Base-by-base conservation (phyloP, 1,140 invertebrate genomes). In the Stenopsyche tienmushanensis region DNA sequence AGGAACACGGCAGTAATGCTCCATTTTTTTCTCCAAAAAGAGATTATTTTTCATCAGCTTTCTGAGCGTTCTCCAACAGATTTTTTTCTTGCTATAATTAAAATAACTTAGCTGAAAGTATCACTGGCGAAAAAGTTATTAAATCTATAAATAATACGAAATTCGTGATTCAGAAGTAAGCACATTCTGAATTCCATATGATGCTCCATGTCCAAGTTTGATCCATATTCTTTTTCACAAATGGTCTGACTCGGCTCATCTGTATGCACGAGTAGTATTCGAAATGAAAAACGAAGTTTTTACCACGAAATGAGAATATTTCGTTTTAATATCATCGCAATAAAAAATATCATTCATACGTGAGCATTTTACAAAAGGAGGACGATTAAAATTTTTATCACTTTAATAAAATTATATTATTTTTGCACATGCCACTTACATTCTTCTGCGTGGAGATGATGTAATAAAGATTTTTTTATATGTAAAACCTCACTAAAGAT, bases 201-300 rank as follows among this genome's bases (percentile, higher is more conserved):
- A 34, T 34, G 5, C 29, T 13, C 29, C 29, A 13, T 34, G 29
- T 34, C 29, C 29, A 34, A 34, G 8, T 47, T 47, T 47, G 44
- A 20, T 47, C 44, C 44, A 47, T 7, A 47, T 47, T 47, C 44
- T 15, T 15, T 15, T n/a, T n/a, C n/a, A n/a, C 34, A 39, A 39
- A 39, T 18, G 44, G 44, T 5, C 5, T 13, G 29, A 34, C 29
- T 9, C 44, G n/a, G 5, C 44, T 47, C 44, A 47, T 47, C 17
- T 8, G 44, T 47, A 47, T 47, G 44, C 44, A 15, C 10, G 18
- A 5, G 10, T 20, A 5, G 10, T 8, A 20, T 47, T 20, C 44
- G 44, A 20, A 47, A 47, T 47, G 44, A 47, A 47, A 47, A 47
- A 47, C 44, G 44, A 47, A 47, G 44, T 47, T 47, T 47, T 47